Evolutionary conservation across 2,888 invertebrate species (phyloP).

Genomic region (Rotaria sp.): DNA sequence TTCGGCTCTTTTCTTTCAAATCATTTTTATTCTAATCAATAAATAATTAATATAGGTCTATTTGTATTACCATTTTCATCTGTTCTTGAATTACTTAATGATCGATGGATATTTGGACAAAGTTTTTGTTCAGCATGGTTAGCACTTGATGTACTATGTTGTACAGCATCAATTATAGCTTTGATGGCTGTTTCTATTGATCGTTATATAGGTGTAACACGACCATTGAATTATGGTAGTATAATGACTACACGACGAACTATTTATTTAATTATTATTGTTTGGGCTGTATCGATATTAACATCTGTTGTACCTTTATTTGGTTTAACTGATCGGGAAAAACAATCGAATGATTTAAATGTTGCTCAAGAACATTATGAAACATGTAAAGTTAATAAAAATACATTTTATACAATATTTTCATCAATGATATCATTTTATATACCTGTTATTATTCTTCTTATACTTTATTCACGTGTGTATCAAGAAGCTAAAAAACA

Average conservation of each 20-base stretch:
- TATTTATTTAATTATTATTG: constrained; percentile 54
- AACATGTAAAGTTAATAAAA: constrained; percentile 61
- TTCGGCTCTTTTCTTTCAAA: no score
- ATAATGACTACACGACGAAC: constrained; percentile 52
- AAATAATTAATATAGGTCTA: constrained; percentile 39
- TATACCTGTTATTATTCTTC: constrained; percentile 62
- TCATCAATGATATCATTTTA: constrained; percentile 65
- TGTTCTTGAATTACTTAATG: constrained; percentile 51
- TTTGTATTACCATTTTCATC: constrained; percentile 53
- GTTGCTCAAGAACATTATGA: neutral
- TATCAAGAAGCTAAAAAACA: constrained; percentile 59
- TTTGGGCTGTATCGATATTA: constrained; percentile 61
- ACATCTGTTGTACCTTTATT: constrained; percentile 64
- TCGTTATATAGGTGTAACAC: constrained; percentile 40
- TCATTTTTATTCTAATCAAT: neutral
- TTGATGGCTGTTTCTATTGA: constrained; percentile 37
- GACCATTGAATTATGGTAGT: constrained; percentile 40
- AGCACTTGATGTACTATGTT: constrained; percentile 37
- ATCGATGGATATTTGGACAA: constrained; percentile 50
- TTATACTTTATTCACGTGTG: constrained; percentile 63
- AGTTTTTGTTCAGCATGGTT: constrained; percentile 45
- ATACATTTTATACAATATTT: constrained; percentile 64
- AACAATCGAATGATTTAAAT: constrained; percentile 41
- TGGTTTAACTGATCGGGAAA: constrained; percentile 57
- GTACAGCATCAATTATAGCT: constrained; percentile 39